Base-by-base conservation (phyloP, 1,140 invertebrate species). In the Galendromus occidentalis region DNA sequence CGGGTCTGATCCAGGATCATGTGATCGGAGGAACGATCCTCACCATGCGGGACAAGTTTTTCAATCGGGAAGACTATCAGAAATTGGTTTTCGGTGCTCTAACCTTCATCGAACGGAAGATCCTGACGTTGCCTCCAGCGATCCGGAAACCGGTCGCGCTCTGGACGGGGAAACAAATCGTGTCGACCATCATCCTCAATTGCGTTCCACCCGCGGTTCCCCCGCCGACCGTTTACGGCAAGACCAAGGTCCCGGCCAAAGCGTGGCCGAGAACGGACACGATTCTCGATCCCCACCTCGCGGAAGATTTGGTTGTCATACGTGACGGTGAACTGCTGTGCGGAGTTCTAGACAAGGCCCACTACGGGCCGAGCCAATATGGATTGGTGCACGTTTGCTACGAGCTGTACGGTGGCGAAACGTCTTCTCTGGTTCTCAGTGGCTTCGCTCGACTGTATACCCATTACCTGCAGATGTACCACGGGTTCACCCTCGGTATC, bases 1-100 rank as follows among this genome's bases (percentile, higher is more conserved):
- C 90, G 75, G 96, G 96, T 68, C 80, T 99, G 1, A 98, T 99
- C 76, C 94, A 99, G 77, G 96, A 99, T 86, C 94, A 99, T 74
- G 85, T 99, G 64, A 86, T 99, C 66, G 85, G 89, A 30, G 93
- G 90, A 25, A 90, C 95, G 0, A 81, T 84, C 69, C 78, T 99
- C 66, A 90, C 91, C 0, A 77, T 93, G 18, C 78, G 92, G 65
- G 93, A 90, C 5, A 79, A 82, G 68, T 98, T 98, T 75, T 96
- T 97, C 69, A 78, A 75, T 18, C 82, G 84, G 69, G 72, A 80
- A 64, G 88, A 97, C 71, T 98, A 98, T 73, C 86, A 91, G 74
- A 86, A 96, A 71, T 74, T 98, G 6, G 85, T 98, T 0, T 94
- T 84, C 71, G 83, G 85, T 74, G 90, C 86, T 12, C 76, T 98